These are phyloP conservation scores for Semicossyphus pulcher DNA, from an alignment of 2,113 vertebrate species.

Conservation along the genomic window DNA sequence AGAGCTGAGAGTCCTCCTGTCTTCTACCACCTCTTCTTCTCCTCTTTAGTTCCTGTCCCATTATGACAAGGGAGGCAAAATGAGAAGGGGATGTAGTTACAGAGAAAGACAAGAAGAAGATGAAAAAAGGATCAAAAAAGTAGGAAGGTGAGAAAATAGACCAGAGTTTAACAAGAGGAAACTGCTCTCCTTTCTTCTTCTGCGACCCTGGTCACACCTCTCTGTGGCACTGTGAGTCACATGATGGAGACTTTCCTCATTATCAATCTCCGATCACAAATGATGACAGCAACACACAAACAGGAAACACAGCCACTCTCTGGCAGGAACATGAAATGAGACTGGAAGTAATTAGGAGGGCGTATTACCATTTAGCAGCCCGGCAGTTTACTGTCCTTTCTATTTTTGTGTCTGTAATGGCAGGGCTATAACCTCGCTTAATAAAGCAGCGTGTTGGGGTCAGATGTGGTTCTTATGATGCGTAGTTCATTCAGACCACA, in stretches of 20 bases:
- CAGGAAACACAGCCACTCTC: background rate
- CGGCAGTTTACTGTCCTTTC: background rate
- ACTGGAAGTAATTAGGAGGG: background rate
- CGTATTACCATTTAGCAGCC: conserved; percentile 3
- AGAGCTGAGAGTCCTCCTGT: no score
- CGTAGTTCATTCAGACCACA: background rate
- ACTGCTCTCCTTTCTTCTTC: background rate
- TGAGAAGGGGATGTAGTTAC: background rate
- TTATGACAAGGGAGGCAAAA: no score
- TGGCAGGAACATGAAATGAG: conserved; percentile 1
- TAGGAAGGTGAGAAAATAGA: background rate
- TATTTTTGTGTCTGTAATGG: background rate
- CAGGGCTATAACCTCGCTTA: background rate
- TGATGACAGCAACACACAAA: no score
- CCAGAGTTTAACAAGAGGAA: no score
- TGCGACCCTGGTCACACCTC: background rate
- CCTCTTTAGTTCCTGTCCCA: no score
- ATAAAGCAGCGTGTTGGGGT: background rate
- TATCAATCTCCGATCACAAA: background rate
- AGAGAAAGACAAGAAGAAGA: background rate
- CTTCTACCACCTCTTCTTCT: no score
- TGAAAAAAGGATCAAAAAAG: background rate
- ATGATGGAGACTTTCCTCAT: background rate
- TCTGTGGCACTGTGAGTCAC: background rate
- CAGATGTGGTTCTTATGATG: background rate